Conservation (phyloP, 2,888 invertebrate genomes). For the Punctoribates punctum region DNA sequence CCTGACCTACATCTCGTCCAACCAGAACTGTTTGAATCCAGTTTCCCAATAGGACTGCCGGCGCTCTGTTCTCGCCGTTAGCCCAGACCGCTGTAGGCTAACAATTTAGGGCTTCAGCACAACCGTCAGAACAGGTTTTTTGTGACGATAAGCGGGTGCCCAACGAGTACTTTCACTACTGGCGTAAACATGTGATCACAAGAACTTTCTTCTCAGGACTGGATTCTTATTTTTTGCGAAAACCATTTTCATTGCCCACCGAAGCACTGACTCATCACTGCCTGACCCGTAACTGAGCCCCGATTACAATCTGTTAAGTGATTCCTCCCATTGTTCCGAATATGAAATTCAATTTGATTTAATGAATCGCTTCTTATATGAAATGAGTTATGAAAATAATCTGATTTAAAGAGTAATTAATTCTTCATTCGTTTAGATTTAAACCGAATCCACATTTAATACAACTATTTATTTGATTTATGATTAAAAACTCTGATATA, state of each 20-base stretch:
- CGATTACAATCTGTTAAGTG: neutral
- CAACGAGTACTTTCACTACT: constrained; percentile 7
- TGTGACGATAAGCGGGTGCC: neutral
- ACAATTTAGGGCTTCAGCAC: constrained; percentile 4
- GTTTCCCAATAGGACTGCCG: neutral
- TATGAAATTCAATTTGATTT: no score
- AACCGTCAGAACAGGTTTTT: neutral
- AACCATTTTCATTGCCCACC: constrained; percentile 15
- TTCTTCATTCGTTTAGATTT: no score
- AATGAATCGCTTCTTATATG: no score
- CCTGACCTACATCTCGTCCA: constrained; percentile 27
- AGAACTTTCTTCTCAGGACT: neutral
- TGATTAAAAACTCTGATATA: no score
- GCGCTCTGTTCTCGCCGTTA: neutral
- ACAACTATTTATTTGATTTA: no score
- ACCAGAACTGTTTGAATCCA: neutral
- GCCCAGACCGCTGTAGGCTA: constrained; percentile 15
- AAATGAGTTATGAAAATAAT: no score
- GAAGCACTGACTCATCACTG: neutral
- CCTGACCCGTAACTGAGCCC: neutral
- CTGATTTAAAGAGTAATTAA: no score
- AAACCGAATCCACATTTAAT: no score
- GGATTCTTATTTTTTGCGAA: neutral
- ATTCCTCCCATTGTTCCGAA: neutral
- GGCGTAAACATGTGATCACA: constrained; percentile 6